Percentiles rank a stretch among this genome's conserved stretches.
Conservation (phyloP, 1,140 invertebrate species). For the Lerema accius region DNA sequence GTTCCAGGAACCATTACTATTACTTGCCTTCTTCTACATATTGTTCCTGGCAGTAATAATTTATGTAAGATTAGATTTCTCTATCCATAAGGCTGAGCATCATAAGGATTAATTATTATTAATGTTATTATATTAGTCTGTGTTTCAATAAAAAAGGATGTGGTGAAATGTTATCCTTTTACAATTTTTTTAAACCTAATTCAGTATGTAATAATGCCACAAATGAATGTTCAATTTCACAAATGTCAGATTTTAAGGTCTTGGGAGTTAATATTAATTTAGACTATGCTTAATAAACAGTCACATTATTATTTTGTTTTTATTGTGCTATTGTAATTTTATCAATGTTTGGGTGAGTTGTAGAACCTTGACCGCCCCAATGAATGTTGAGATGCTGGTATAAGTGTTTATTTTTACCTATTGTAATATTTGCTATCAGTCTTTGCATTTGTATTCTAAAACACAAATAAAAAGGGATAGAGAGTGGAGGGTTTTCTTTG, state of each 20-base stretch:
- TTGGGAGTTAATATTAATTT: too few species aligned
- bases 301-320: neutral
- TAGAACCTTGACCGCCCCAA: too few species aligned
- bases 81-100: constrained; percentile 87
- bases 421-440: too few species aligned
- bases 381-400: too few species aligned
- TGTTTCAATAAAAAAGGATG: constrained; percentile 12
- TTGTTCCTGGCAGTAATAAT: constrained; percentile 96
- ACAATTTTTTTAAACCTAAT: neutral
- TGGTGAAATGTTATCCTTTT: neutral
- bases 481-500: too few species aligned
- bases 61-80: constrained; percentile 98
- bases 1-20: constrained; percentile 96
- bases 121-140: constrained; percentile 8
- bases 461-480: too few species aligned
- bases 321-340: too few species aligned
- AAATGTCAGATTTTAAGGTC: neutral
- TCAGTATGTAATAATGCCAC: too few species aligned
- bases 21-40: constrained; percentile 94
- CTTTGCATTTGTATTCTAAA: too few species aligned
- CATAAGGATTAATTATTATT: constrained; percentile 72
- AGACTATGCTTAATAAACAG: neutral
- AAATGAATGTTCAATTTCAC: neutral
- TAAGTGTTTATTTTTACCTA: too few species aligned
- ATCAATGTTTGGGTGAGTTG: too few species aligned